Base-by-base conservation (phyloP, 2,797 vertebrate species). In the Poeciliopsis presidionis region DNA sequence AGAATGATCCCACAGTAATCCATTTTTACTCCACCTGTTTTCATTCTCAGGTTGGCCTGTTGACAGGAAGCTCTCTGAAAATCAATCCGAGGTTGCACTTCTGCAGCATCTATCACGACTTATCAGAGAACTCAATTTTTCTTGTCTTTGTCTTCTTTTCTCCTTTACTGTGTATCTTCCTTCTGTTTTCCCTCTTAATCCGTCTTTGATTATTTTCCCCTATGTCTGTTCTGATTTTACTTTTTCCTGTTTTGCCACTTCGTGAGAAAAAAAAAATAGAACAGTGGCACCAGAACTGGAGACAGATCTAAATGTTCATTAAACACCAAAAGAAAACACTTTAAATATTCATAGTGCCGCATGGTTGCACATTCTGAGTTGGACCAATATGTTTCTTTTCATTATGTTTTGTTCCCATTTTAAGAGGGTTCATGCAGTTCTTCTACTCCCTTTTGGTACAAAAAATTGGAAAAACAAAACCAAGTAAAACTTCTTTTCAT, bases 31-130 rank as follows among this genome's bases (percentile, higher is more conserved):
- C 73, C 77, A 67, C 83, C 82, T 39, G 84, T 79, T 84, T 86
- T 85, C 78, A 82, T 83, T 85, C 82, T 80, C 78, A 76, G 67
- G 77, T 80, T 79, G 81, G 72, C 63, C 76, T 76, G 84, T 73
- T 88, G 91, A 92, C 88, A 81, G 88, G 79, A 79, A 87, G 76
- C 79, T 84, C 71, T 88, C 86, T 46, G 51, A 73, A 87, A 88
- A 91, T 92, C 88, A 91, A 83, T 91, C 87, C 84, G 76, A 81
- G 77, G 76, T 76, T 84, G 81, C 75, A 74, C 72, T 80, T 69
- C 83, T 77, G 85, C 76, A 71, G 63, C 89, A 90, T 90, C 81
- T 80, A 87, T 91, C 90, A 87, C 20, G 43, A 78, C 51, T 55
- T 41, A 63, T 88, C 67, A 39, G 55, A 72, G 47, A 73, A 55